Base-by-base conservation (phyloP, 1,140 invertebrate species). In the Varroa destructor region DNA sequence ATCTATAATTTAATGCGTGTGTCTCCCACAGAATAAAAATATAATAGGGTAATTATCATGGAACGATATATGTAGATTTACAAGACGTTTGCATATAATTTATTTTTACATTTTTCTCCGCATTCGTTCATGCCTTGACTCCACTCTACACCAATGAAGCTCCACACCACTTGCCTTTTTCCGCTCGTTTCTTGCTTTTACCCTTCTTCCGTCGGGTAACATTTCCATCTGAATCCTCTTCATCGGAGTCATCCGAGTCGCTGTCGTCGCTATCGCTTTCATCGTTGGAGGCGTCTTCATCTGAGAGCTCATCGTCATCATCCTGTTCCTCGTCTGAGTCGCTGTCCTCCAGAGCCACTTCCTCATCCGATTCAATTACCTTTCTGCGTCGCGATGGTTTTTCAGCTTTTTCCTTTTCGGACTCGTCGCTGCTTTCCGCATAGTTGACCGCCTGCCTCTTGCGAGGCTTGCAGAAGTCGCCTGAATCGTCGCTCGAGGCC, bases 361-460 rank as follows among this genome's bases (percentile, higher is more conserved):
- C 61, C 2, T 67, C 61, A 8, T 67, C 61, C 40, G 61, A 67
- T 8, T 51, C 46, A 3, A 5, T 3, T n/a, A 37, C 12, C 61
- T 67, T 67, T 37, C 40, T 67, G 40, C 61, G 61, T 12, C 61
- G 12, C 4, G 61, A 14, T 40, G 61, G 46, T 2, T 40, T 46
- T 40, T 46, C 40, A 67, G 61, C 40, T 40, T 67, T 67, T 8
- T 67, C 61, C 40, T 67, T 46, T 37, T 67, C 61, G 46, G 46
- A 51, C 46, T 67, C 61, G 12, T 67, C 61, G 37, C 61, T 67
- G 37, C 61, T 67, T 8, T 67, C 61, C 12, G 61, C 61, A 8
- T 67, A 67, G 37, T 67, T 67, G 37, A 67, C 61, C 37, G 61
- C 46, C 46, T 67, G 61, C 40, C 61, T 40, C 46, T 67, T 67